A percentile compares a stretch with the other conserved stretches of the same genome.
Conservation (phyloP, 2,113 vertebrate genomes). For the Crypturellus undulatus region DNA sequence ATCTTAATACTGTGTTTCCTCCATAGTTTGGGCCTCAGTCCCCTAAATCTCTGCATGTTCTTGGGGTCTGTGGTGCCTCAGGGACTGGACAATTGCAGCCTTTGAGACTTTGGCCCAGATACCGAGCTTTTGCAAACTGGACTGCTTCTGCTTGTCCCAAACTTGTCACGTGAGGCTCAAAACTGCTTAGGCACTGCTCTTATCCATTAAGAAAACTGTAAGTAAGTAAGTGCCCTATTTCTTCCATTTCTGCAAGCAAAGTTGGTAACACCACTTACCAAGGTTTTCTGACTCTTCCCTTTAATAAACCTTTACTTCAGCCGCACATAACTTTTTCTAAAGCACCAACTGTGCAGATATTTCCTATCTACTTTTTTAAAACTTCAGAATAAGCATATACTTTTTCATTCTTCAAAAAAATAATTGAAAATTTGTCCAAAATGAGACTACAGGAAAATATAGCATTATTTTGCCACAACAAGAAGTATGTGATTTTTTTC, state of each 20-base stretch:
- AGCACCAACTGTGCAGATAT: neutral
- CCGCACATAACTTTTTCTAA: neutral
- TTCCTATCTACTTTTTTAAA: neutral
- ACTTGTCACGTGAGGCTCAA: neutral
- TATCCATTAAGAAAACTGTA: neutral
- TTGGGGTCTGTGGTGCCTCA: rapidly evolving
- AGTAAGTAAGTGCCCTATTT: neutral
- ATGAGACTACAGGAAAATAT: neutral
- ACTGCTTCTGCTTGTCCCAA: rapidly evolving
- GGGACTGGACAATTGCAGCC: rapidly evolving
- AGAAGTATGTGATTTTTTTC: neutral
- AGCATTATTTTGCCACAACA: neutral
- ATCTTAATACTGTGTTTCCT: neutral
- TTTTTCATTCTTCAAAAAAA: neutral
- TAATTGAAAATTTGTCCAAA: neutral
- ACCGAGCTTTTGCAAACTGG: neutral
- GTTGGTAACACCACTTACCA: neutral
- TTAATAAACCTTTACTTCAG: neutral
- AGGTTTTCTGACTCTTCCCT: neutral
- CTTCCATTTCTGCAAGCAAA: neutral
- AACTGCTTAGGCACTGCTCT: neutral
- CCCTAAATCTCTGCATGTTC: rapidly evolving
- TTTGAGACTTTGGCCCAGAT: neutral
- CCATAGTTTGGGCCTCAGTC: rapidly evolving
- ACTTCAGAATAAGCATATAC: neutral